phyloP scores from a whole-genome alignment of 2,797 vertebrate species.

The Gambusia yucatana region DNA sequence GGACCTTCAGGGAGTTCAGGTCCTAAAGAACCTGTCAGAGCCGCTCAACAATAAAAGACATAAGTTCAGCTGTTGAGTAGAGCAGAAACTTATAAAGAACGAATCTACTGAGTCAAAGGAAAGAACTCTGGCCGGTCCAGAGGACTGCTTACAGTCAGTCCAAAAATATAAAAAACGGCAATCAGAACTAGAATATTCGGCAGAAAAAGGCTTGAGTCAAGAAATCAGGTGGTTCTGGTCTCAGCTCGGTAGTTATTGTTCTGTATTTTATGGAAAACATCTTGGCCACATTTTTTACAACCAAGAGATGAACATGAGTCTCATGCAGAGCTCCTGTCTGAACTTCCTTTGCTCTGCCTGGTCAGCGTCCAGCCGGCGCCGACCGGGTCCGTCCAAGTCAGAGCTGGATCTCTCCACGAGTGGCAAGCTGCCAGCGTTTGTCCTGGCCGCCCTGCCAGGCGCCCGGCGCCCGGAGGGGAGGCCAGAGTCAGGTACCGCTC shows the following conservation, averaged over 20 bases:
- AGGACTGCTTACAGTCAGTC: background rate
- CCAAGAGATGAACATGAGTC: constrained; percentile 18
- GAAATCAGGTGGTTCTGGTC: background rate
- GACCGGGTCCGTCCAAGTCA: constrained; percentile 65
- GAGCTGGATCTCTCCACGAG: constrained; percentile 57
- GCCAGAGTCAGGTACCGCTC: constrained; percentile 67
- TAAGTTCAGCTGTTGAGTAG: background rate
- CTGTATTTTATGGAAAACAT: constrained; percentile 13
- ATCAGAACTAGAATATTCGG: background rate
- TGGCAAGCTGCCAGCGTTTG: constrained; percentile 59
- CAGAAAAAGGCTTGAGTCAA: background rate
- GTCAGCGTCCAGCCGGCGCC: constrained; percentile 66
- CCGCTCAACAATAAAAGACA: constrained; percentile 7
- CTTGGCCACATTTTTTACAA: background rate
- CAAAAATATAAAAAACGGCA: background rate
- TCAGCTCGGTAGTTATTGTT: background rate
- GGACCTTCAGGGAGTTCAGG: constrained; percentile 19
- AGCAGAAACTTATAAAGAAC: too few relatives aligned
- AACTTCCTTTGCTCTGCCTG: constrained; percentile 65
- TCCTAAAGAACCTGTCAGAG: background rate
- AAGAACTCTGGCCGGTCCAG: background rate
- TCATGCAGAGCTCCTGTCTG: constrained; percentile 58
- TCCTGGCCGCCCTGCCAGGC: constrained; percentile 71
- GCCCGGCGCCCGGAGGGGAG: constrained; percentile 49
- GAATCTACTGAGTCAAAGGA: background rate